Percentiles rank a stretch among this genome's conserved stretches.
Conservation (phyloP, 2,888 invertebrate species). For the Heteromurus nitidus region DNA sequence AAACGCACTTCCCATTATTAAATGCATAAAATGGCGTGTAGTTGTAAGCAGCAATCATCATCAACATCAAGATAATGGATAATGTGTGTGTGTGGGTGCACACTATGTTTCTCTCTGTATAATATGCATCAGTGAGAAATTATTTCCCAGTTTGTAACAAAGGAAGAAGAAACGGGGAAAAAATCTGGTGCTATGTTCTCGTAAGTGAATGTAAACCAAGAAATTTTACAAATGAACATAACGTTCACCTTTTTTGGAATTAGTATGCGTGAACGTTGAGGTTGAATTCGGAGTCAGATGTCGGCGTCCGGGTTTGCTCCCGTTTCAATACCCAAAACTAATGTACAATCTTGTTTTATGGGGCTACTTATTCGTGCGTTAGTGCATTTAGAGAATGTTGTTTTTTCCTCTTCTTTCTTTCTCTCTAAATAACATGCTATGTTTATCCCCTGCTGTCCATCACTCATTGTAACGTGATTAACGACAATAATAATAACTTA, state of each 20-base stretch:
- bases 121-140: conserved; percentile 33
- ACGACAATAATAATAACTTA: conserved; percentile 67
- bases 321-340: not conserved
- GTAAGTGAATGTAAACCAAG: too few relatives aligned
- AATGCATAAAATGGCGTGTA: conserved; percentile 55
- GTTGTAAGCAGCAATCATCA: conserved; percentile 32
- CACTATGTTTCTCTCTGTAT: not conserved
- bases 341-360: conserved; percentile 23
- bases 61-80: conserved; percentile 64
- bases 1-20: conserved; percentile 66
- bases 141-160: conserved; percentile 32
- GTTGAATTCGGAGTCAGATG: conserved; percentile 17
- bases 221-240: too few relatives aligned
- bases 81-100: conserved; percentile 31
- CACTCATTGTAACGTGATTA: conserved; percentile 67
- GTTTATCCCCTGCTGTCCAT: conserved; percentile 53
- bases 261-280: not conserved
- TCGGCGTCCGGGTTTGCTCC: not conserved
- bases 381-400: too few relatives aligned
- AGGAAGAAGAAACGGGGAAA: too few relatives aligned
- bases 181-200: too few relatives aligned
- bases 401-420: not conserved
- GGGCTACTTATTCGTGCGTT: not conserved
- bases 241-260: not conserved
- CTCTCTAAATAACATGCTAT: conserved; percentile 14